Conservation (phyloP, 2,113 vertebrate species). For the Empidonax traillii region DNA sequence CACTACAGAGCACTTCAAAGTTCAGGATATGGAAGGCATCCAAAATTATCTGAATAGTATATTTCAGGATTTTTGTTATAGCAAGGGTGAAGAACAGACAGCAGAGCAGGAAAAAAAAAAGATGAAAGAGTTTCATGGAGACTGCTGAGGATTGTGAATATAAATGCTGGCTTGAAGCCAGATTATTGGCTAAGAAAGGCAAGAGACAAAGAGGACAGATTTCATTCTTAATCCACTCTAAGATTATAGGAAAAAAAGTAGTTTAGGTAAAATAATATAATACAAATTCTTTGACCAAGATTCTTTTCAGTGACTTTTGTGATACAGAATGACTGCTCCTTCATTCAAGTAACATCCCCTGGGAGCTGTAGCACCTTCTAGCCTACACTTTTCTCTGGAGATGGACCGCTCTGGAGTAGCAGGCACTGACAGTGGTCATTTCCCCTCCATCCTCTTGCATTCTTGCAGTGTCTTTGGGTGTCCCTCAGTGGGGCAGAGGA, state of each 20-base stretch:
- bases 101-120: background rate
- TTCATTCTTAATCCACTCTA: background rate
- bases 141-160: background rate
- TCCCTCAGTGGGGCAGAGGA: background rate
- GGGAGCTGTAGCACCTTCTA: background rate
- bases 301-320: background rate
- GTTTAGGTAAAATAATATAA: background rate
- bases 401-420: fast-evolving
- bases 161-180: background rate
- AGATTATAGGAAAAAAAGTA: background rate
- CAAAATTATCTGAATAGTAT: background rate
- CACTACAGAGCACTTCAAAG: background rate
- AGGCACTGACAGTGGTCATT: background rate
- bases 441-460: background rate
- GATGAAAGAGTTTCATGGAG: background rate
- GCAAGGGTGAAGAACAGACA: background rate
- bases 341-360: background rate
- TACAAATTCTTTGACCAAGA: background rate
- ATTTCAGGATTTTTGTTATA: background rate
- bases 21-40: background rate
- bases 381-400: background rate
- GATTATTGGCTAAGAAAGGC: background rate
- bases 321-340: background rate
- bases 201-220: background rate
- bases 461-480: background rate